Base-by-base conservation (phyloP, 2,113 vertebrate species). In the Eupsittula cactorum region DNA sequence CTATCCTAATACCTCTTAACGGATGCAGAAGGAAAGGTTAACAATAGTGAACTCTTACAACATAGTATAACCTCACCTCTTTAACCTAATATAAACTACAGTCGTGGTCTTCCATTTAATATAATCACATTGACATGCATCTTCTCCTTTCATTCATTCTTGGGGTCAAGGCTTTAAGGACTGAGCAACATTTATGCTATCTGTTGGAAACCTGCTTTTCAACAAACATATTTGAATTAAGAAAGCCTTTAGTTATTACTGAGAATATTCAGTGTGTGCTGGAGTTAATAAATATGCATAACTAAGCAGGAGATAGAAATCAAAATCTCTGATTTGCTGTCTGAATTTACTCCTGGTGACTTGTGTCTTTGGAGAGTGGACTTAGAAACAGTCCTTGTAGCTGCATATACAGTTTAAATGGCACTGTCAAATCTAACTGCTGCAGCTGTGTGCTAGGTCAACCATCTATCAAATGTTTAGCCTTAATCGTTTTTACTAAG, bases 101-200 rank as follows among this genome's bases (percentile, higher is more conserved):
- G 37, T 14, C 33, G 23, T 62, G 35, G 8, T 59, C 21, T 88
- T 70, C 25, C 14, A 11, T 55, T 86, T 49, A 16, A 12, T 8
- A 15, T 11, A 28, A 23, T 7, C 8, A 5, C 16, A 37, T 15
- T 23, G 25, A 12, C 49, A 15, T 16, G 19, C 2, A 0, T n/a
- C 60, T 57, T 74, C 31, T 62, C 29, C 23, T 75, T 74, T 50
- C 7, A 7, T 49, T 85, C 27, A 27, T 42, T 57, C 28, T 64
- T 7, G 0, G 15, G 2, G 6, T 62, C 35, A 91, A 35, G 12
- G 8, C 27, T 42, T 20, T 57, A 41, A 55, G 35, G 80, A 28
- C 4, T 27, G 33, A 8, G 9, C 3, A 44, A 8, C 2, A 0
- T 73, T 55, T 55, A 31, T 15, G 4, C 10, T 84, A 21, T 50